Percentiles rank a stretch among this genome's conserved stretches.
phyloP scores from a whole-genome alignment of 2,888 invertebrate genomes.

The Xylophagus ater region DNA sequence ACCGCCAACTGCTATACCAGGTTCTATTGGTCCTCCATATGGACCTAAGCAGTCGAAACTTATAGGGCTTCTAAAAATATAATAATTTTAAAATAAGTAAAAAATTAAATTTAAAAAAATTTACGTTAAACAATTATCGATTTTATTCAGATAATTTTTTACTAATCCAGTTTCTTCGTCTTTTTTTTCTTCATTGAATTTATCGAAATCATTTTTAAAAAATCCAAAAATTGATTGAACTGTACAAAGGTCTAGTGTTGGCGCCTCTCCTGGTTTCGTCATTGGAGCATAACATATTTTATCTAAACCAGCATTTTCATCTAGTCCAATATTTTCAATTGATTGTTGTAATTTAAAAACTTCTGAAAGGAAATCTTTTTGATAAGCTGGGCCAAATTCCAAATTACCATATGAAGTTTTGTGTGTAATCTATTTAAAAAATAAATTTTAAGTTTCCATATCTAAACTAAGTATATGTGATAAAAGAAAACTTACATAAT shows the following conservation, averaged over 20 bases:
- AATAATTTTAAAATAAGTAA: slow-evolving; percentile 2
- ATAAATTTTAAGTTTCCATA: no score
- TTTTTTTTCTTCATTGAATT: slow-evolving; percentile 38
- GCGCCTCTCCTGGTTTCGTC: slow-evolving; percentile 48
- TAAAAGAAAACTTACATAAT: slow-evolving; percentile 37
- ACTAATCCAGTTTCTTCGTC: slow-evolving; percentile 34
- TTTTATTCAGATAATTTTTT: slow-evolving; percentile 35
- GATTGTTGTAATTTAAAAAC: slow-evolving; percentile 58
- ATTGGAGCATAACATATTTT: slow-evolving; percentile 82
- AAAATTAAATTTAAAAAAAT: slow-evolving; percentile 3
- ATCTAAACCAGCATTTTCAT: slow-evolving; percentile 45
- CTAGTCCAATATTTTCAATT: slow-evolving; percentile 47
- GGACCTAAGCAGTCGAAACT: slow-evolving; percentile 59
- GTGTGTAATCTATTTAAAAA: slow-evolving; percentile 29
- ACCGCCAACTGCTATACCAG: slow-evolving; percentile 78
- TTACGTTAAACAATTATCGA: slow-evolving; percentile 35
- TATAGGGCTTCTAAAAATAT: slow-evolving; percentile 43
- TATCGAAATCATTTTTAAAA: slow-evolving; percentile 49
- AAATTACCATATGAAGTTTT: slow-evolving; percentile 35
- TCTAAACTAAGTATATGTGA: no score
- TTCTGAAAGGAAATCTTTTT: slow-evolving; percentile 59
- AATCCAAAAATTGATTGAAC: slow-evolving; percentile 74
- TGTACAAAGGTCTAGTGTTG: slow-evolving; percentile 54
- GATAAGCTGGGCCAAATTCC: slow-evolving; percentile 70
- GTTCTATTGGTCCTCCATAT: slow-evolving; percentile 82